These are phyloP conservation scores for Tenthredo amoena DNA, from an alignment of 2,888 invertebrate genomes.

Conservation along the genomic window DNA sequence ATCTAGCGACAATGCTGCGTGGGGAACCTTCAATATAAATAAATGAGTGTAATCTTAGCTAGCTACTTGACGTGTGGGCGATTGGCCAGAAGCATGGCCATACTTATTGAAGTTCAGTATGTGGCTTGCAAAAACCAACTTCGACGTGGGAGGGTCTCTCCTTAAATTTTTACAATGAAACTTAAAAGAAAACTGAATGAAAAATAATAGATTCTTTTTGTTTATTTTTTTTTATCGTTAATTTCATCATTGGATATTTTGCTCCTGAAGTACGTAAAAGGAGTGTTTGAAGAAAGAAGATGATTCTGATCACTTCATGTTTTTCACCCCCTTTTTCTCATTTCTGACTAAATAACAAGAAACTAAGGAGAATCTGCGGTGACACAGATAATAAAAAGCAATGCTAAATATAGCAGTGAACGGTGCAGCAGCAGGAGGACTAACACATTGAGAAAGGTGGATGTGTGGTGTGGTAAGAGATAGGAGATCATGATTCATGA, in stretches of 20 bases:
- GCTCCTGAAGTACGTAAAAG: neutral
- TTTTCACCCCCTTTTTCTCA: neutral
- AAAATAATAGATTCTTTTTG: neutral
- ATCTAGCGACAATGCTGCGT: conserved; percentile 40
- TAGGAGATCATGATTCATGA: conserved; percentile 60
- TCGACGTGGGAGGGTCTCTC: conserved; percentile 6
- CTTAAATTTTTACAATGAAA: neutral
- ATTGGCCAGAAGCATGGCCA: conserved; percentile 61
- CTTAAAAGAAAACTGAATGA: neutral
- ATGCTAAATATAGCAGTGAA: conserved; percentile 72
- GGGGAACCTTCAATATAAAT: conserved; percentile 35
- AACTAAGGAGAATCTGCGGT: conserved; percentile 44
- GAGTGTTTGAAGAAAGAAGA: neutral
- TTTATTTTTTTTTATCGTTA: neutral
- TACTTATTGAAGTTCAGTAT: conserved; percentile 61
- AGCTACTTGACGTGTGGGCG: conserved; percentile 64
- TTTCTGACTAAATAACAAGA: neutral
- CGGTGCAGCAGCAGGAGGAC: conserved; percentile 61
- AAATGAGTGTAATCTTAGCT: conserved; percentile 35
- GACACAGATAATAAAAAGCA: conserved; percentile 61
- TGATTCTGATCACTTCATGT: neutral
- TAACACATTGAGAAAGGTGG: conserved; percentile 27
- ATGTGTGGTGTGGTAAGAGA: conserved; percentile 39
- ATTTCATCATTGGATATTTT: neutral
- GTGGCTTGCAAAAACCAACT: neutral